Percentiles rank a stretch among this genome's conserved stretches.
These are phyloP conservation scores for Enteromius argenteus DNA, from an alignment of 2,797 vertebrate genomes.

Conservation along the genomic window DNA sequence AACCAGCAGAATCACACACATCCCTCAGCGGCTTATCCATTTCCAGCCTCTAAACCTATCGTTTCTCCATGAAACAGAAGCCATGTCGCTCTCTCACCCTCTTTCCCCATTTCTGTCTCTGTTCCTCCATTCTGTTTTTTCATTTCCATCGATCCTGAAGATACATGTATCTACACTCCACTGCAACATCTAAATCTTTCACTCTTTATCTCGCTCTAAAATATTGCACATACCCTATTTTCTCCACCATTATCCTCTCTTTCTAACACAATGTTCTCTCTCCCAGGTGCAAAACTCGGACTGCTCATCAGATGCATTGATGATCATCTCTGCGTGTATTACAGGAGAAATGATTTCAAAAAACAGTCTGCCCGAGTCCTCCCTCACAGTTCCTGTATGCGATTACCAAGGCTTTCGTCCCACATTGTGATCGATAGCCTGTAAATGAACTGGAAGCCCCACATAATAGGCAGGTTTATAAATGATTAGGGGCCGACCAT, in stretches of 20 bases:
- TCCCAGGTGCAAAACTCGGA: background rate
- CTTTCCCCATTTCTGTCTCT: constrained; percentile 14
- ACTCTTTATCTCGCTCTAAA: constrained; percentile 28
- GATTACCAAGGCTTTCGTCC: constrained; percentile 14
- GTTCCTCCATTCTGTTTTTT: background rate
- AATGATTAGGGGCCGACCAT: constrained; percentile 29
- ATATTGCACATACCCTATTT: background rate
- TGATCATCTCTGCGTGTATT: background rate
- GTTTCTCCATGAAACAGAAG: constrained; percentile 38
- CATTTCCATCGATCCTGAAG: constrained; percentile 23
- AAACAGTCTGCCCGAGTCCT: background rate
- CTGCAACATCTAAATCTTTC: constrained; percentile 23
- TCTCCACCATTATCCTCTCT: constrained; percentile 5
- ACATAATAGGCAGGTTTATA: constrained; percentile 39
- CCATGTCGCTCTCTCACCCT: background rate
- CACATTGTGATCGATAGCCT: constrained; percentile 18
- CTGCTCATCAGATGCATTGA: background rate
- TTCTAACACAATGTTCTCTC: constrained; percentile 3
- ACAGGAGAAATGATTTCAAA: constrained; percentile 3
- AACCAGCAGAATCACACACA: constrained; percentile 31
- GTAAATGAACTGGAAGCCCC: constrained; percentile 40
- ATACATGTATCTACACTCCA: background rate
- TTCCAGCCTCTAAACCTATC: constrained; percentile 20
- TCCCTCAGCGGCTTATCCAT: constrained; percentile 48
- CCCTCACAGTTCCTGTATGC: constrained; percentile 2